Evolutionary conservation across 2,888 invertebrate genomes (phyloP).

Genomic region (Ophion obscuratus): DNA sequence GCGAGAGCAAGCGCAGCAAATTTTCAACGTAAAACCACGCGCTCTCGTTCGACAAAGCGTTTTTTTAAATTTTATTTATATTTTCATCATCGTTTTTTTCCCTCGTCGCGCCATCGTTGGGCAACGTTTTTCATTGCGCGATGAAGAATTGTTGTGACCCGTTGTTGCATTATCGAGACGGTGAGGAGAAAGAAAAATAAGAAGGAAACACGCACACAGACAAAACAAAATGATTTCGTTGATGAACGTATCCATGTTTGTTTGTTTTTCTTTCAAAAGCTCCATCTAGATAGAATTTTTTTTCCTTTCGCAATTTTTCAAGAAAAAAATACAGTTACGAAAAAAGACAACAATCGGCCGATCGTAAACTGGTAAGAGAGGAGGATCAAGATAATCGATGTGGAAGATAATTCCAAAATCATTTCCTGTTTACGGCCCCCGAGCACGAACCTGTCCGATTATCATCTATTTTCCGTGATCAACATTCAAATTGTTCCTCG

Average conservation of each 20-base stretch:
- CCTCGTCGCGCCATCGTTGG: neutral
- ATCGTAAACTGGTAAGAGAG: too few species aligned
- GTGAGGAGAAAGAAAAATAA: too few species aligned
- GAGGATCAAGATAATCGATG: neutral
- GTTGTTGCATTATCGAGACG: neutral
- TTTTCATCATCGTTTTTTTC: neutral
- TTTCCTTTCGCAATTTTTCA: too few species aligned
- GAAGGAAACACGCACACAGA: too few species aligned
- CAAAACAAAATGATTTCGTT: neutral
- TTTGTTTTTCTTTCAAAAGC: neutral
- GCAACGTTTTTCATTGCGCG: neutral
- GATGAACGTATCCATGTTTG: neutral
- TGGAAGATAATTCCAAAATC: too few species aligned
- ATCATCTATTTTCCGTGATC: neutral
- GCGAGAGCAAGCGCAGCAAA: conserved; percentile 7
- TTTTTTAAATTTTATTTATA: neutral
- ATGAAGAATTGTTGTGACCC: neutral
- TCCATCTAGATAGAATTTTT: neutral
- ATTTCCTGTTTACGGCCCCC: too few species aligned
- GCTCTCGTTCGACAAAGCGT: neutral
- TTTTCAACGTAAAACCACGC: conserved; percentile 7
- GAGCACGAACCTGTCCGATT: neutral
- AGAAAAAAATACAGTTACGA: too few species aligned
- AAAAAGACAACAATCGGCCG: too few species aligned
- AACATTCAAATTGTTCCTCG: neutral